Base-by-base conservation (phyloP, 2,113 vertebrate genomes). In the Vimba vimba region DNA sequence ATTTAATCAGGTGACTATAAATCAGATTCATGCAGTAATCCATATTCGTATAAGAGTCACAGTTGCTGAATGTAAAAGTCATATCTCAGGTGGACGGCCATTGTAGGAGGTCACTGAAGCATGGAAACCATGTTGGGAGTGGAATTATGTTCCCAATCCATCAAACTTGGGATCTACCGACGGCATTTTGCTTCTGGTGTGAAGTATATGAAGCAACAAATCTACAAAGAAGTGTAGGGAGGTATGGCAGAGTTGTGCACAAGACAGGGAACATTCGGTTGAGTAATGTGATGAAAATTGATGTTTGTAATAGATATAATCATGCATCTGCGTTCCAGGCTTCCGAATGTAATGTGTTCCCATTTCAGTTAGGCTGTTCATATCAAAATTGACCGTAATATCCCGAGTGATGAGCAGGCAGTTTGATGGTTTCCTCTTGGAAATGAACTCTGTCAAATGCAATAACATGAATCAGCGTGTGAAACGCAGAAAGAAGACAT, bases 11-110 rank as follows among this genome's bases (percentile, higher is more conserved):
- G 60, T 17, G 62, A 81, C 64, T 78, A 55, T 85, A 77, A 82
- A 85, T 88, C 87, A 88, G 66, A 77, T 74, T 76, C 78, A 71
- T 50, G 33, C 78, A 86, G 81, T 66, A 83, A 80, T 68, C 89
- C 82, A 77, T 83, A 60, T 4, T 27, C 60, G 64, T 75, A 85
- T 86, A 79, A 74, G 36, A 69, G 68, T n/a, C 55, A 66, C 55
- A 50, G 76, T 81, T 81, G 73, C 30, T 2, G 66, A 27, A 68
- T 52, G 73, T 33, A 59, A 60, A 52, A 73, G 47, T 47, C 10
- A 78, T 82, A 73, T 60, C 36, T 55, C 60, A 68, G 30, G 62
- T 74, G 64, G 30, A 17, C 11, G 69, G 36, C 21, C 78, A 79
- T 86, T 84, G 81, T 84, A 64, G 25, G 36, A 36, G 39, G 43